Evolutionary conservation across 2,113 vertebrate genomes (phyloP), one percentile per base, ranked within the genome.

Genomic region (Anseranas semipalmata): DNA sequence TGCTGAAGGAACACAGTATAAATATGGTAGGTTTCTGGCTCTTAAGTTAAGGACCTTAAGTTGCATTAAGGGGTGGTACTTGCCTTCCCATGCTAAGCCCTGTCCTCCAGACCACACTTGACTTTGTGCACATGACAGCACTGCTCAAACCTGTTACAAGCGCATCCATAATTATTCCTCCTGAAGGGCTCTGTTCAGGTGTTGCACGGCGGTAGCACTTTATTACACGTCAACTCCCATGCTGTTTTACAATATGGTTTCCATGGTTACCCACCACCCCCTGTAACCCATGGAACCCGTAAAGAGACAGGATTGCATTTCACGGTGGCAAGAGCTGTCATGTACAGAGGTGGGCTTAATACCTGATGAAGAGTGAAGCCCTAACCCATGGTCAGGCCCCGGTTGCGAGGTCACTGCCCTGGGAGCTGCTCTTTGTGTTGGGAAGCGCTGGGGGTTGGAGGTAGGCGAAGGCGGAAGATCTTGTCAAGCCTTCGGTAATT

Each of bases 241-340:
- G 96, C 87, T 96, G 95, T 56, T 96, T 91, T 93, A 96, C 93
- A 94, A 16, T 39, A 15, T 50, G 0, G 93, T 98, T 98, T 96
- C 97, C 88, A 96, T 97, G 96, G 96, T 95, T 96, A 98, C 97
- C 60, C 80, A 88, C 92, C 91, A 91, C 90, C 85, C 93, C 93
- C 65, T 3, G 14, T 96, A 97, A 83, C 95, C 94, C 90, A 95
- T 0, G 0, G 85, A 96, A 93, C 67, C 95, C 20, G 0, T 83
- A 85, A 96, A 97, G 95, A 96, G 79, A 79, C 46, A 77, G 84
- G 91, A 95, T 71, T 81, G 53, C 89, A 87, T 92, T 96, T 96
- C 87, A 71, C 65, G 76, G 48, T 35, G 15, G 84, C 82, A 62
- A 90, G 82, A 80, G 35, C 67, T 90, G 90, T 68, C 85, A 35